Evolutionary conservation across 2,113 vertebrate genomes (phyloP).

Genomic region (Zapus hudsonius): DNA sequence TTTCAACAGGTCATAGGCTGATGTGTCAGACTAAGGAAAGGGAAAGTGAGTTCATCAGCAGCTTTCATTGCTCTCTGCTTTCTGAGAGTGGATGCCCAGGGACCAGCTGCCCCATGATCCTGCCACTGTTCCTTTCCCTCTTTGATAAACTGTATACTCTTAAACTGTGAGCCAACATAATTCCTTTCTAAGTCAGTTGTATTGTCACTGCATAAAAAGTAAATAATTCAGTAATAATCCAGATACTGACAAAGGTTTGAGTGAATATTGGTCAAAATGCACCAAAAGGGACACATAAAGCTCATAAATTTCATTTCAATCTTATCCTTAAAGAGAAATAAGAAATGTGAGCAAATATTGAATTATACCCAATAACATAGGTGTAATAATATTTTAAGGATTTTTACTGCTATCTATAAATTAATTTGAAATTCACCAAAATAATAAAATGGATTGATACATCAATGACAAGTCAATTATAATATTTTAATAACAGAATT

Average conservation of each 20-base stretch:
- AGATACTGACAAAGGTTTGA: neutral
- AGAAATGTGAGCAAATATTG: neutral
- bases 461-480: neutral
- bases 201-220: too few species aligned
- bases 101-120: too few species aligned
- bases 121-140: too few species aligned
- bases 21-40: too few species aligned
- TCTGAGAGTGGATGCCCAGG: too few species aligned
- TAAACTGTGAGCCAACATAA: too few species aligned
- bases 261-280: neutral
- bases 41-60: too few species aligned
- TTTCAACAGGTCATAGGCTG: too few species aligned
- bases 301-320: neutral
- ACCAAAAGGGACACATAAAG: neutral
- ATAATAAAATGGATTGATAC: neutral
- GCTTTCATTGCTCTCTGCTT: too few species aligned
- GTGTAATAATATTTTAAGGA: neutral
- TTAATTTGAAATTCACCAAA: conserved; percentile 20
- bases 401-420: neutral
- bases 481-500: neutral
- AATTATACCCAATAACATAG: neutral
- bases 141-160: too few species aligned
- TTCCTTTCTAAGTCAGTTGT: too few species aligned
- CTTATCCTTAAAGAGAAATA: neutral
- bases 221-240: neutral